Percentiles rank a stretch among this genome's conserved stretches.
Evolutionary conservation across 2,888 invertebrate species (phyloP).

Genomic region (Andrena camellia): DNA sequence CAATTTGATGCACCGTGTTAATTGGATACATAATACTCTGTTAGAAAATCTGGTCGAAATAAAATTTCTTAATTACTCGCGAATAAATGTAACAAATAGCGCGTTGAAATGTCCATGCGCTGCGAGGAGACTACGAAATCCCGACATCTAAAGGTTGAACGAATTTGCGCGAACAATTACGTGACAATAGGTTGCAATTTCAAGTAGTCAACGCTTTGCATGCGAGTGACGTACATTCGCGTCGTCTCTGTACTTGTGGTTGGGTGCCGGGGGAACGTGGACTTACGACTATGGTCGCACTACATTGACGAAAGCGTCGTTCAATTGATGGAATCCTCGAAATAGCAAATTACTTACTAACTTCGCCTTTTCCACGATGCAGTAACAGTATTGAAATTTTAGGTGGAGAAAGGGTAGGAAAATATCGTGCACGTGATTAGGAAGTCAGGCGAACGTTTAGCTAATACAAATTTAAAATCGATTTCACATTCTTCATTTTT

Average conservation of each 20-base stretch:
- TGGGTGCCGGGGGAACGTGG: neutral
- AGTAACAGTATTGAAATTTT: neutral
- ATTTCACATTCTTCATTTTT: too few species aligned
- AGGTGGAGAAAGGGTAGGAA: too few species aligned
- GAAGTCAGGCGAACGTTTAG: too few species aligned
- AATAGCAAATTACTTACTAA: neutral
- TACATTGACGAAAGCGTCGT: neutral
- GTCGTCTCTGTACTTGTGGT: slow-evolving; percentile 18
- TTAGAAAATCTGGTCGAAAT: neutral
- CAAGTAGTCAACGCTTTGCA: slow-evolving; percentile 29
- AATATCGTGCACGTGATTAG: too few species aligned
- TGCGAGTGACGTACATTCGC: slow-evolving; percentile 39
- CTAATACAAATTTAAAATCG: too few species aligned
- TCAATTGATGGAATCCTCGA: neutral
- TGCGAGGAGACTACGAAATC: slow-evolving; percentile 1
- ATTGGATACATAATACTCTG: neutral
- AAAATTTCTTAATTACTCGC: neutral
- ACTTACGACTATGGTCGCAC: neutral
- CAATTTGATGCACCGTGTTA: neutral
- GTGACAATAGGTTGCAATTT: slow-evolving; percentile 46
- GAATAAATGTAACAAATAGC: too few species aligned
- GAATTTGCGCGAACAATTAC: slow-evolving; percentile 46
- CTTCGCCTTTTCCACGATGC: neutral
- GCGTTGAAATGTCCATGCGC: neutral
- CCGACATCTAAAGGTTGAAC: slow-evolving; percentile 28